Percentiles rank a stretch among this genome's conserved stretches.
Conservation (phyloP, 2,797 vertebrate genomes). For the Trichosurus vulpecula region DNA sequence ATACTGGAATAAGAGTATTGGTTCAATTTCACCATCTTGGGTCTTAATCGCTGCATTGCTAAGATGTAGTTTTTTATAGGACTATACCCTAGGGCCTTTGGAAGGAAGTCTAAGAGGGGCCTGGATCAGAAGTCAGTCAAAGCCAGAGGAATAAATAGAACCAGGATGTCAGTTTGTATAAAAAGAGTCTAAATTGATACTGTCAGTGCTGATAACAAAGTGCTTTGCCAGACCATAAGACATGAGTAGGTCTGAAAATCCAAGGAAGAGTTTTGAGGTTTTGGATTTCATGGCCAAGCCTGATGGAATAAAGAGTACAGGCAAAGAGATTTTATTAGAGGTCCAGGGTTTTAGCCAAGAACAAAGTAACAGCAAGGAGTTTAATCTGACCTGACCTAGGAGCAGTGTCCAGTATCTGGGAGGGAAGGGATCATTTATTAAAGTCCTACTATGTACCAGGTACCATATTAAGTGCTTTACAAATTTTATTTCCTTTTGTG, state of each 20-base stretch:
- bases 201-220: not conserved
- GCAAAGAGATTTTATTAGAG: not conserved
- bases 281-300: not conserved
- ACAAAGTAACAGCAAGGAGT: not conserved
- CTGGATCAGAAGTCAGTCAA: not conserved
- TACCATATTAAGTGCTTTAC: not conserved
- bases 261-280: not conserved
- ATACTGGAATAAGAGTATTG: conserved; percentile 22
- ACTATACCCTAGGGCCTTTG: not conserved
- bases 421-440: not conserved
- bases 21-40: conserved; percentile 4
- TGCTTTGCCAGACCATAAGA: not conserved
- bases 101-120: not conserved
- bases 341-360: not conserved
- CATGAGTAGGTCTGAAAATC: not conserved
- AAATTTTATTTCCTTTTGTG: not conserved
- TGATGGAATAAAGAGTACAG: not conserved
- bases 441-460: not conserved
- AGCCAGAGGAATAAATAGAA: not conserved
- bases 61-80: not conserved
- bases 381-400: not conserved
- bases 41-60: not conserved
- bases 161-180: not conserved
- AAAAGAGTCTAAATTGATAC: not conserved
- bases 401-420: not conserved